phyloP scores from a whole-genome alignment of 1,140 invertebrate genomes.

The Camponotus pennsylvanicus region DNA sequence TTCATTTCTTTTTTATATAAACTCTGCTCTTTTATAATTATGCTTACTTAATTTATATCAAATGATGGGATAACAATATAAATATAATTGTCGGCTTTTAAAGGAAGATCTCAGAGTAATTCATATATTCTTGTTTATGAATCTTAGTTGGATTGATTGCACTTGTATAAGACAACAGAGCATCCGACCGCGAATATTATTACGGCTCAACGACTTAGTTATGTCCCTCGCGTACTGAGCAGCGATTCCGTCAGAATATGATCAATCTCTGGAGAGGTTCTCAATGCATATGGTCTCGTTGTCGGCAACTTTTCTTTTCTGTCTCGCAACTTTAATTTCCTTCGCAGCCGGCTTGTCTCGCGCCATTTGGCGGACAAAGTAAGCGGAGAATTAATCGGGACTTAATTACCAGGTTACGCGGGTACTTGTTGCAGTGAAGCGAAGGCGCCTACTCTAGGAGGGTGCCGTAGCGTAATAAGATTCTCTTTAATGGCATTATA shows the following conservation, averaged over 20 bases:
- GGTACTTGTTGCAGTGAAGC: slow-evolving; percentile 83
- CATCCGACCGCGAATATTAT: slow-evolving; percentile 24
- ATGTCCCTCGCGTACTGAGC: slow-evolving; percentile 24
- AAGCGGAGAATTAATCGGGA: slow-evolving; percentile 82
- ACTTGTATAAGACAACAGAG: slow-evolving; percentile 25
- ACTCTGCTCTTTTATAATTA: too few relatives aligned
- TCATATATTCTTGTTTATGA: slow-evolving; percentile 1
- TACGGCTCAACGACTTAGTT: not conserved
- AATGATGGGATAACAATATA: not conserved
- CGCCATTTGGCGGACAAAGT: slow-evolving; percentile 79
- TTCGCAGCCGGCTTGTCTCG: slow-evolving; percentile 65
- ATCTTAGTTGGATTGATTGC: slow-evolving; percentile 2
- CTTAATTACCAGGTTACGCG: slow-evolving; percentile 81
- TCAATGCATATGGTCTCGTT: slow-evolving; percentile 7
- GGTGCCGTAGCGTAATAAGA: slow-evolving; percentile 83
- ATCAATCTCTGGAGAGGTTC: slow-evolving; percentile 50
- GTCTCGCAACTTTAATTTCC: slow-evolving; percentile 68
- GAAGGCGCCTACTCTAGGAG: slow-evolving; percentile 75
- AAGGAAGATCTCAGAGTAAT: not conserved
- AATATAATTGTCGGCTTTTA: slow-evolving; percentile 26
- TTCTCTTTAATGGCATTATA: slow-evolving; percentile 86
- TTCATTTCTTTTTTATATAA: not conserved
- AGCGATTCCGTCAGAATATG: slow-evolving; percentile 39
- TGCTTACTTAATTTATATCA: not conserved
- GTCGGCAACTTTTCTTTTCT: slow-evolving; percentile 48